Evolutionary conservation across 2,113 vertebrate species (phyloP), one percentile per base, ranked within the genome.

Genomic region (Baryphthengus martii): DNA sequence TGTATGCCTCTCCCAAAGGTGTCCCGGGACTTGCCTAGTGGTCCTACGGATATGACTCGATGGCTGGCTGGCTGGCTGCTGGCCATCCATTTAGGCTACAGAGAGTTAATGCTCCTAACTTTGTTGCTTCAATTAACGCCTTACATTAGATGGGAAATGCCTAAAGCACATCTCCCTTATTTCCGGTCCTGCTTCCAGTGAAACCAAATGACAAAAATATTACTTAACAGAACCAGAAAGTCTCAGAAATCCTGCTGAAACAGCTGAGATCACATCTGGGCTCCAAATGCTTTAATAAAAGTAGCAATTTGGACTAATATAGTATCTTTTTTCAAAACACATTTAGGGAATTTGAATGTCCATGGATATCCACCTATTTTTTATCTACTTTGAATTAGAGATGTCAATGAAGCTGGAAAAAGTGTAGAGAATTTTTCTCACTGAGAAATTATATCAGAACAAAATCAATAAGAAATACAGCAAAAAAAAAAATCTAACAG

Each of bases 1-100:
- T 2, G 2, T 12, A 35, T n/a, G n/a, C n/a, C n/a, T n/a, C n/a
- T n/a, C 25, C 18, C 8, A 37, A 44, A 52, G 5, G 10, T 10
- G 5, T 45, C 37, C 5, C 16, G 68, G 35, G 35, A 28, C 53
- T 74, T 75, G 10, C 25, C 31, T 70, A 17, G 25, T 12, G 7
- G 29, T 29, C 26, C 25, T 28, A 2, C 7, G 47, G 80, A 33
- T 63, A 18, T 39, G 42, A 62, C 21, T 29, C 56, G 28, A 2
- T 25, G 53, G 65, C 20, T 0, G 2, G 17, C 3, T 75, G 56
- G 42, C 40, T 65, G 65, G 42, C 16, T 44, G 42, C 42, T 44
- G 11, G 16, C 39, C 21, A 21, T 62, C 39, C 8, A 5, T 67
- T 50, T 67, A 47, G 31, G 24, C 29, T 52, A n/a, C 50, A 49